Conservation (phyloP, 2,888 invertebrate genomes). For the Phortica magna region DNA sequence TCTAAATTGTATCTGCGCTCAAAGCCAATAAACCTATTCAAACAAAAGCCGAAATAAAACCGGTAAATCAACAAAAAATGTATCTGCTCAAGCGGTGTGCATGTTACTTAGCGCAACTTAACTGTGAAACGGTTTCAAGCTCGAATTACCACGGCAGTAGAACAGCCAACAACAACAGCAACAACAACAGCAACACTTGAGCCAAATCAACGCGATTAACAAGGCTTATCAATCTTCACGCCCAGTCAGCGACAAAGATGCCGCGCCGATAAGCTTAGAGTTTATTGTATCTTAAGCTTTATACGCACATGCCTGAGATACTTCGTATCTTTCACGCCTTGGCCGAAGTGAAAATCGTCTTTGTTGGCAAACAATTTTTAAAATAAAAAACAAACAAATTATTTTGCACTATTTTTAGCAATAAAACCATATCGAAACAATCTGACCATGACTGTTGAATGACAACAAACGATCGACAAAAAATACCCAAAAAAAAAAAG, state of each 20-base stretch:
- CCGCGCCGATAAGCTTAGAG: neutral
- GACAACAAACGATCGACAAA: neutral
- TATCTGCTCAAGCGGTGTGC: neutral
- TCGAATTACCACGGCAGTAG: neutral
- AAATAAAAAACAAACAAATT: neutral
- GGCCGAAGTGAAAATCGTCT: neutral
- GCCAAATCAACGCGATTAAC: slow-evolving; percentile 6
- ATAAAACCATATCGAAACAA: neutral
- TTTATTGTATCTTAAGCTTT: neutral
- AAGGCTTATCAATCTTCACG: slow-evolving; percentile 23
- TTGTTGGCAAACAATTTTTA: neutral
- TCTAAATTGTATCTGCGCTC: no score
- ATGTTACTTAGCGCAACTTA: neutral
- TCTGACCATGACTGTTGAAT: neutral
- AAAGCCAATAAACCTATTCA: no score
- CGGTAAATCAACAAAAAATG: neutral
- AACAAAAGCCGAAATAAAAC: neutral
- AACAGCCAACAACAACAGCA: neutral
- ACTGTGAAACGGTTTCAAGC: slow-evolving; percentile 1
- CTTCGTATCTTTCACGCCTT: neutral
- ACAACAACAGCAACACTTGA: neutral
- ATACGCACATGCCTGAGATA: neutral
- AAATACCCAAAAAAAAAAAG: neutral
- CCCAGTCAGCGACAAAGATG: neutral
- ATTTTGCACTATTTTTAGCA: neutral